Evolutionary conservation across 2,113 vertebrate genomes (phyloP).

Genomic region (Carassius gibelio): DNA sequence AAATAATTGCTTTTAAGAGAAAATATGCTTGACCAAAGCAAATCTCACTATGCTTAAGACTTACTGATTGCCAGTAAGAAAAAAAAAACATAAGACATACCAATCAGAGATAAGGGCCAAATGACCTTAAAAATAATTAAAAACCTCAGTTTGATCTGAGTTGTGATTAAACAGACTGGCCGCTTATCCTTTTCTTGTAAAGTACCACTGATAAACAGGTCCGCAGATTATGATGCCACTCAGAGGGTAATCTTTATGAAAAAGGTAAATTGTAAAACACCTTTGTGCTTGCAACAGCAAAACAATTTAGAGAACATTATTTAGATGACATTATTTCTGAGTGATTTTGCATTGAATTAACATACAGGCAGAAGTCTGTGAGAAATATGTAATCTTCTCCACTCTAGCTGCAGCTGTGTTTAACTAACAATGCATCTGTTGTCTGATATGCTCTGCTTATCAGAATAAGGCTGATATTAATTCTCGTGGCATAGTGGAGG

Average conservation of each 20-base stretch:
- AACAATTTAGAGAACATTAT: background rate
- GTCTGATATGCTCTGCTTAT: conserved; percentile 7
- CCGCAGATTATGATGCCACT: conserved; percentile 17
- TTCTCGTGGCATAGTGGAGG: background rate
- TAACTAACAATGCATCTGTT: conserved; percentile 26
- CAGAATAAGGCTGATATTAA: background rate
- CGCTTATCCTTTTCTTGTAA: background rate
- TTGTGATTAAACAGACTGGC: background rate
- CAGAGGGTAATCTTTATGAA: background rate
- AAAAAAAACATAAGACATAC: conserved; percentile 8
- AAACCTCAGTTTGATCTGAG: conserved; percentile 7
- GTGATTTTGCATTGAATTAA: background rate
- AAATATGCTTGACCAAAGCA: conserved; percentile 30
- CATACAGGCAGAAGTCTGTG: background rate
- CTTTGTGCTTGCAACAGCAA: background rate
- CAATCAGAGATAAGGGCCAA: conserved; percentile 14
- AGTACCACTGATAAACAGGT: conserved; percentile 10
- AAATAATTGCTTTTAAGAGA: conserved; percentile 41
- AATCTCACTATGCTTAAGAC: conserved; percentile 2
- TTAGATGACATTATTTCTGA: background rate
- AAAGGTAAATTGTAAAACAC: conserved; percentile 25
- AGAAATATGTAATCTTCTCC: background rate
- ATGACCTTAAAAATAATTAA: conserved; percentile 33
- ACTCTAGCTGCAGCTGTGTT: conserved; percentile 17
- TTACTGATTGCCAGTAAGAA: conserved; percentile 8